These are phyloP conservation scores for Drosophila parvula DNA, from an alignment of 1,140 invertebrate species.

Conservation along the genomic window DNA sequence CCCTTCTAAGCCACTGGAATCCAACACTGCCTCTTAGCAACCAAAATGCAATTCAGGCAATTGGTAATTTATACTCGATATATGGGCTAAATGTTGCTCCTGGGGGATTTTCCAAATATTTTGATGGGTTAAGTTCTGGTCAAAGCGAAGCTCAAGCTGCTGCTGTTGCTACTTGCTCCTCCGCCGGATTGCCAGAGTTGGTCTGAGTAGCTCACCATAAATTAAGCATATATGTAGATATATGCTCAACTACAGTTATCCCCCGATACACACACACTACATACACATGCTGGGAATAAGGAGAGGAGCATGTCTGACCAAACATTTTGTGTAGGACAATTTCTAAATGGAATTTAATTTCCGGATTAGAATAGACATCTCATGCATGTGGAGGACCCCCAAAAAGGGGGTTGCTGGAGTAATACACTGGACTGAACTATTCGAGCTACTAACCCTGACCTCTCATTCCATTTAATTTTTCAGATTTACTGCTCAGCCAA, in stretches of 20 bases:
- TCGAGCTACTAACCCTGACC: background rate
- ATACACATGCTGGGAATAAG: slow-evolving; percentile 7
- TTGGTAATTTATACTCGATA: slow-evolving; percentile 30
- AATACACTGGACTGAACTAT: slow-evolving; percentile 45
- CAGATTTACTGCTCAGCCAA: slow-evolving; percentile 1
- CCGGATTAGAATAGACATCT: slow-evolving; percentile 81
- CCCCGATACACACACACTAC: slow-evolving; percentile 8
- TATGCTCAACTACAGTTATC: slow-evolving; percentile 34
- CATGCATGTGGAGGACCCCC: slow-evolving; percentile 55
- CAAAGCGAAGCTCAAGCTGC: slow-evolving; percentile 22
- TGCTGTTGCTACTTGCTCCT: slow-evolving; percentile 8
- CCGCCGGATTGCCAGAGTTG: slow-evolving; percentile 3
- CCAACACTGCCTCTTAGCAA: background rate
- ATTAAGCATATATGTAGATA: slow-evolving; percentile 53
- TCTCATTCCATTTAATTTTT: slow-evolving; percentile 17
- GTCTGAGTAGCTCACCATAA: slow-evolving; percentile 47
- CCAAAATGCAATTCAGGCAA: slow-evolving; percentile 10
- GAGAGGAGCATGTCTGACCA: slow-evolving; percentile 20
- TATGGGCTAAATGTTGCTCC: slow-evolving; percentile 7
- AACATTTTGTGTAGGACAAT: slow-evolving; percentile 74
- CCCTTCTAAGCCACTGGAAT: background rate
- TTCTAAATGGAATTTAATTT: slow-evolving; percentile 83
- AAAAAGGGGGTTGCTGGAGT: background rate
- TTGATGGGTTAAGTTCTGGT: slow-evolving; percentile 52
- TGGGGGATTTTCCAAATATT: slow-evolving; percentile 24